Conservation (phyloP, 1,140 invertebrate species). For the Trachymyrmex cornetzi region DNA sequence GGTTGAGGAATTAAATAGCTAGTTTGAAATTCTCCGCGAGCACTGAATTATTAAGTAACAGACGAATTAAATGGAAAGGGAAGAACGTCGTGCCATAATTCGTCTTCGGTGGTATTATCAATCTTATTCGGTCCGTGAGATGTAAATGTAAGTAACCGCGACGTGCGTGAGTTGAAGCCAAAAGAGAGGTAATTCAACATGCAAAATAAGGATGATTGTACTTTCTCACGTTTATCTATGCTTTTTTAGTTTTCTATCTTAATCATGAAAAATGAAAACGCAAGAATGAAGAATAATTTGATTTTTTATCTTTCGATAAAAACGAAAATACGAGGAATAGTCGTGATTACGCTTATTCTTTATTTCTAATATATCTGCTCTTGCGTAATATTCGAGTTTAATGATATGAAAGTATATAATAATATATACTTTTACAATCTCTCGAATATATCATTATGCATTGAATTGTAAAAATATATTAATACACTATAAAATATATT, state of each 20-base stretch:
- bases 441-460: not conserved
- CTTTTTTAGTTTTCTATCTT: not conserved
- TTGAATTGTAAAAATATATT: not conserved
- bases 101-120: constrained; percentile 52
- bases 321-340: not conserved
- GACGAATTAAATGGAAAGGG: constrained; percentile 31
- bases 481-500: not conserved
- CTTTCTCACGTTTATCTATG: constrained; percentile 39
- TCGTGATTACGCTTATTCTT: not conserved
- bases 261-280: constrained; percentile 5
- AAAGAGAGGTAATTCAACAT: constrained; percentile 40
- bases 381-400: not conserved
- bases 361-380: not conserved
- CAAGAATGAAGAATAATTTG: not conserved
- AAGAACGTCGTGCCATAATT: constrained; percentile 37
- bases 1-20: constrained; percentile 44
- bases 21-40: constrained; percentile 43
- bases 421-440: not conserved
- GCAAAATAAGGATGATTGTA: constrained; percentile 42
- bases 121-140: constrained; percentile 38
- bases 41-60: constrained; percentile 49
- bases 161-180: constrained; percentile 42
- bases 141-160: constrained; percentile 53
- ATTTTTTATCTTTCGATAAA: not conserved
- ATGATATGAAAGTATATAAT: not conserved